These are phyloP conservation scores for Listrodromus nycthemerus DNA, from an alignment of 2,888 invertebrate species.

Conservation along the genomic window DNA sequence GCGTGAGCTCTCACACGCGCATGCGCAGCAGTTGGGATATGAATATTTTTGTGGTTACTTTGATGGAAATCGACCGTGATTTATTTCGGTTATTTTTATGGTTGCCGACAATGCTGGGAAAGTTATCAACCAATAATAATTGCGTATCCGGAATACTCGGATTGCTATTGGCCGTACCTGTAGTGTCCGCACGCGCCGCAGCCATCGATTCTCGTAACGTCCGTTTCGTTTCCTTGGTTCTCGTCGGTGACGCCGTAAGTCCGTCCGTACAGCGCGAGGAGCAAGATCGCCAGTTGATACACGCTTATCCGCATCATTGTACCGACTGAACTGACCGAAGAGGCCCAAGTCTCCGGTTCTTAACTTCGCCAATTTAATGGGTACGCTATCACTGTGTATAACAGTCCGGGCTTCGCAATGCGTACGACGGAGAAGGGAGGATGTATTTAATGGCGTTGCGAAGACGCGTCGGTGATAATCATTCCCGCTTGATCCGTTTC, in stretches of 20 bases:
- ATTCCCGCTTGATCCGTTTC: neutral
- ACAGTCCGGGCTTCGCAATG: constrained; percentile 6
- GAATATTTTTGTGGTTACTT: no score
- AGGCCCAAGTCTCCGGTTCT: constrained; percentile 42
- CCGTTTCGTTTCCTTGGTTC: constrained; percentile 50
- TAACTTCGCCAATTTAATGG: constrained; percentile 55
- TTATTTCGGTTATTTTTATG: no score
- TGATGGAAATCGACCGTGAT: no score
- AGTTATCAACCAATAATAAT: neutral
- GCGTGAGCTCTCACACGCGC: no score
- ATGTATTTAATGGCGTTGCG: neutral
- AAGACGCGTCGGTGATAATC: constrained; percentile 19
- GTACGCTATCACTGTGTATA: constrained; percentile 20
- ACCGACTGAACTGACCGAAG: constrained; percentile 73
- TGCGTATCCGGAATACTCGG: neutral
- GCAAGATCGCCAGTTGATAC: constrained; percentile 70
- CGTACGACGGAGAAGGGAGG: constrained; percentile 12
- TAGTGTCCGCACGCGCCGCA: constrained; percentile 77
- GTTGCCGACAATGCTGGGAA: no score
- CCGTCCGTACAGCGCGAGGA: constrained; percentile 51
- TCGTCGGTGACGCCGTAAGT: constrained; percentile 25
- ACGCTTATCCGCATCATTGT: constrained; percentile 75
- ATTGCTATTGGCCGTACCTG: constrained; percentile 69
- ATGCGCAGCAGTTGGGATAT: no score
- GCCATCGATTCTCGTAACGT: constrained; percentile 70